phyloP scores from a whole-genome alignment of 2,113 vertebrate genomes.

The Hemibates koningsi region DNA sequence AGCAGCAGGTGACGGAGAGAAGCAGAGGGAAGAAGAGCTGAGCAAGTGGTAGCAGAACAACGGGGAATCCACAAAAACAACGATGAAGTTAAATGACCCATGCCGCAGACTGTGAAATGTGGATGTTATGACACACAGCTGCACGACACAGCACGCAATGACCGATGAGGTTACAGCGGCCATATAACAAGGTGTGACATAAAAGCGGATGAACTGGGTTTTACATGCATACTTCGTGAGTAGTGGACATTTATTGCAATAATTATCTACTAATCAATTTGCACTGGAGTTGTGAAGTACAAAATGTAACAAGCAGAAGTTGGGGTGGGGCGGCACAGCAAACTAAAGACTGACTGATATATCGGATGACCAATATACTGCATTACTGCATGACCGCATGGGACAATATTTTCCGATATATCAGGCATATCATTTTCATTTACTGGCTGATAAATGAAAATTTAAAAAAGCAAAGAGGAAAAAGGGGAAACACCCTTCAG shows the following conservation, averaged over 20 bases:
- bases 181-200: not conserved
- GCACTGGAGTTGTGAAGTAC: not conserved
- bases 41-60: not conserved
- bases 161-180: not conserved
- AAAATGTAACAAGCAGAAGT: not conserved
- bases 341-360: not conserved
- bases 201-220: not conserved
- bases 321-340: not conserved
- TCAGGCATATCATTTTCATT: not conserved
- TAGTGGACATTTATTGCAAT: not conserved
- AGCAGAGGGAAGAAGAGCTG: slow-evolving; percentile 19
- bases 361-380: not conserved
- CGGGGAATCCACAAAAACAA: not conserved
- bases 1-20: slow-evolving; percentile 19
- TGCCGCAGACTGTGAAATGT: not conserved
- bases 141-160: not conserved
- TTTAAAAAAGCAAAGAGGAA: not conserved
- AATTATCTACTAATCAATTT: not conserved
- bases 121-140: not conserved
- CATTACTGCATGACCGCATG: not conserved
- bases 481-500: not conserved
- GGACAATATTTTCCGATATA: not conserved
- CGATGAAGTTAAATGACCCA: not conserved
- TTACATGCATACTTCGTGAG: not conserved
- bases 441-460: not conserved